Conservation (phyloP, 2,113 vertebrate genomes). For the Elaphurus davidianus region DNA sequence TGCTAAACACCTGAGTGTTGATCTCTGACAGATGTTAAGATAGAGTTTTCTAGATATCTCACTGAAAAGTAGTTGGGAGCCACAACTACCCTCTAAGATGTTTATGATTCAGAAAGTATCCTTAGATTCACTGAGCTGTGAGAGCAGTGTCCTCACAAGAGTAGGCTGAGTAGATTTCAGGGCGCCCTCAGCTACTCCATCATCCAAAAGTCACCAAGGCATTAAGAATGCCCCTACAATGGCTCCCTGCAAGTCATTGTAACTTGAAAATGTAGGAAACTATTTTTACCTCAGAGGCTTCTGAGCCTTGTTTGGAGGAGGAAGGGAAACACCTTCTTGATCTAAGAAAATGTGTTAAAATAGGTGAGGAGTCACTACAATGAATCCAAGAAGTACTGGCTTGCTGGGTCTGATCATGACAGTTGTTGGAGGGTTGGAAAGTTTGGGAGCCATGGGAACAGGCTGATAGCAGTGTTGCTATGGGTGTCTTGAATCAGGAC, state of each 20-base stretch:
- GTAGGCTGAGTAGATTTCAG: not conserved
- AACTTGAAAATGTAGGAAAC: not conserved
- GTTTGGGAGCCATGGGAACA: not conserved
- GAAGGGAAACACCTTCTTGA: not conserved
- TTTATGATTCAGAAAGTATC: not conserved
- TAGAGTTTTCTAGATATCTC: conserved; percentile 9
- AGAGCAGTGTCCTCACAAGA: not conserved
- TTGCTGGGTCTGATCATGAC: not conserved
- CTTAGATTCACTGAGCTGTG: not conserved
- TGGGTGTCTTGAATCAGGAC: not conserved
- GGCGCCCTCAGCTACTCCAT: not conserved
- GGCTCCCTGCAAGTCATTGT: not conserved
- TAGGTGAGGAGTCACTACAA: not conserved
- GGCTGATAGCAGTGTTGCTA: not conserved
- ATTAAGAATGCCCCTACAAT: not conserved
- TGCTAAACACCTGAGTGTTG: conserved; percentile 57
- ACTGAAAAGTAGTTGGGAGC: not conserved
- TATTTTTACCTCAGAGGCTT: not conserved
- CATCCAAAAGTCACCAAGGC: not conserved
- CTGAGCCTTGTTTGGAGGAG: not conserved
- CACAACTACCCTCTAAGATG: not conserved
- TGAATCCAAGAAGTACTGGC: not conserved
- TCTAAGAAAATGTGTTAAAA: not conserved
- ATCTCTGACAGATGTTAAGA: conserved; percentile 58
- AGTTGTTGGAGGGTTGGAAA: not conserved